Evolutionary conservation across 2,888 invertebrate species (phyloP), one percentile per base, ranked within the genome.

Genomic region (Drosophila parthenogenetica): DNA sequence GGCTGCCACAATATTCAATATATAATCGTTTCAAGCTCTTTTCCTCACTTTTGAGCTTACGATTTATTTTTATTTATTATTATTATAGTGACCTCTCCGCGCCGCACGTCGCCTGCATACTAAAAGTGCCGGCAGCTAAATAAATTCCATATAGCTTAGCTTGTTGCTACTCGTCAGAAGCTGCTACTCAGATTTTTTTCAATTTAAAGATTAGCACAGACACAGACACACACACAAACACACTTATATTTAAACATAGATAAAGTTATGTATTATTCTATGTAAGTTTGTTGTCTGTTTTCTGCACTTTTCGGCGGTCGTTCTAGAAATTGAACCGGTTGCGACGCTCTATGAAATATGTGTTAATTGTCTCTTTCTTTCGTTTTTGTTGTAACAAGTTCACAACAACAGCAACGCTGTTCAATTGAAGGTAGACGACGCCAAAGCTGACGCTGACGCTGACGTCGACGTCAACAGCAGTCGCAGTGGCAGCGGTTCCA

Each of bases 181-280:
- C 76, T 66, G 77, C 63, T 61, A 75, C 73, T 70, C 76, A 84
- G 82, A 86, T 88, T 86, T 84, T 79, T 78, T 81, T 74, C 80
- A 73, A 84, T 87, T 76, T 69, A 86, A 84, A 86, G 85, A 87
- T 88, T 88, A 84, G 66, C 69, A 69, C 77, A 81, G 64, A 63
- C 54, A 51, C 53, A 40, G 55, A 67, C 55, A 65, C 49, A 55
- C 32, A 51, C 22, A 53, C 22, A 39, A 16, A 39, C 14, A 37
- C 29, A 53, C 10, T 40, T 5, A 17, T 8, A 29, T 37, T 32
- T 25, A 46, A 37, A 17, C 32, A 19, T 16, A 59, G 58, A 76
- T 73, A 66, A 68, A 73, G 73, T 72, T 66, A 74, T 69, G 76
- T 71, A 81, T 79, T 74, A 76, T 78, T 78, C 29, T 40, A 17